phyloP scores from a whole-genome alignment of 2,797 vertebrate genomes.

The Pampus argenteus region DNA sequence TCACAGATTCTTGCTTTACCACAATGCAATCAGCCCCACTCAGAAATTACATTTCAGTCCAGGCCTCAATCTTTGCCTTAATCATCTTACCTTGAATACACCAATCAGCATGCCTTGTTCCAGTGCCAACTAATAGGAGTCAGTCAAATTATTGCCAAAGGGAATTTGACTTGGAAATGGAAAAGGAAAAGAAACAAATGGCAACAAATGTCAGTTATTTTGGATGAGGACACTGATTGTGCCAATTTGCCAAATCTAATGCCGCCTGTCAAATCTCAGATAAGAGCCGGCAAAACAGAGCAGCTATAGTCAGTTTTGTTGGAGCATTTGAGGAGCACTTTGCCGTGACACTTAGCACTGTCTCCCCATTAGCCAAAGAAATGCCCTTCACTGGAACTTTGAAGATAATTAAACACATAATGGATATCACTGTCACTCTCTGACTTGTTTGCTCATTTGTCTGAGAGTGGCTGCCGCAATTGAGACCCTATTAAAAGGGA shows the following conservation, averaged over 20 bases:
- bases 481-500: slow-evolving; percentile 86
- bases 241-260: slow-evolving; percentile 76
- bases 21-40: slow-evolving; percentile 84
- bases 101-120: slow-evolving; percentile 81
- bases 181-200: slow-evolving; percentile 76
- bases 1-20: slow-evolving; percentile 71
- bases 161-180: slow-evolving; percentile 82
- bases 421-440: slow-evolving; percentile 88
- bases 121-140: slow-evolving; percentile 71
- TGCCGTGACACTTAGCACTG: slow-evolving; percentile 80
- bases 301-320: slow-evolving; percentile 74
- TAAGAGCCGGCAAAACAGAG: slow-evolving; percentile 60
- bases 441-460: slow-evolving; percentile 87
- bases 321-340: slow-evolving; percentile 79
- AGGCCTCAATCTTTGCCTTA: slow-evolving; percentile 77
- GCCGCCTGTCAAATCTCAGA: slow-evolving; percentile 73
- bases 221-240: slow-evolving; percentile 81
- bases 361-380: slow-evolving; percentile 85
- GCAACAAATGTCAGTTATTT: slow-evolving; percentile 78
- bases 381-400: slow-evolving; percentile 88
- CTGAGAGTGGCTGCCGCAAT: slow-evolving; percentile 81
- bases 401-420: slow-evolving; percentile 90
- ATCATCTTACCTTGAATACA: slow-evolving; percentile 80
- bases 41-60: slow-evolving; percentile 82
- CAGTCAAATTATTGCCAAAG: slow-evolving; percentile 76